Percentiles rank a stretch among this genome's conserved stretches.
Evolutionary conservation across 2,113 vertebrate genomes (phyloP).

Genomic region (Platycercus adscitus): DNA sequence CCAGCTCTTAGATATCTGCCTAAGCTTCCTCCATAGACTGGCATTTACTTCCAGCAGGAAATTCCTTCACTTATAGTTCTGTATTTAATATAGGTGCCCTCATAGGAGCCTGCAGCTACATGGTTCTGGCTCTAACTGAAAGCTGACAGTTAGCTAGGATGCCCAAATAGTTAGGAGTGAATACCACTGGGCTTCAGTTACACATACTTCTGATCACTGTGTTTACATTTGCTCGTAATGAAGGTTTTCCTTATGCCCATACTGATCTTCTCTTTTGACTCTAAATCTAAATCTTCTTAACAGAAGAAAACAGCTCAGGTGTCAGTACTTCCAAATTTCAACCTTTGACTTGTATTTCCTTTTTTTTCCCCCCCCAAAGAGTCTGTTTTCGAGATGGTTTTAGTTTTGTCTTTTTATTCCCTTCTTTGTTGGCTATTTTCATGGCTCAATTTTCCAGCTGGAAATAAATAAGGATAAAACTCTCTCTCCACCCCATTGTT

Average conservation of each 20-base stretch:
- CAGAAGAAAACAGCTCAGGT: neutral
- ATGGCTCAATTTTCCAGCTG: neutral
- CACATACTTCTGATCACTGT: neutral
- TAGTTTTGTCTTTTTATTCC: neutral
- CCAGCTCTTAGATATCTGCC: neutral
- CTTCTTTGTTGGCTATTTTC: neutral
- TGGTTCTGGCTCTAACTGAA: neutral
- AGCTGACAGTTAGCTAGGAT: neutral
- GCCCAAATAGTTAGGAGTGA: neutral
- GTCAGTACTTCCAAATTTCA: neutral
- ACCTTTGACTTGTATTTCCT: neutral
- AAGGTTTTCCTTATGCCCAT: neutral
- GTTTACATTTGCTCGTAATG: neutral
- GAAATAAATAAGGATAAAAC: slow-evolving; percentile 1
- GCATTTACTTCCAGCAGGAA: neutral
- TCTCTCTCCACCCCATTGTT: neutral
- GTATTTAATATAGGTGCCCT: neutral
- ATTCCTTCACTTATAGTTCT: neutral
- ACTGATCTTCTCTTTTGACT: neutral
- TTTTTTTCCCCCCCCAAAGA: neutral
- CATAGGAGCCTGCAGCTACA: neutral
- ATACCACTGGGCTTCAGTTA: neutral
- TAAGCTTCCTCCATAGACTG: neutral
- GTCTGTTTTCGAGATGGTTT: neutral
- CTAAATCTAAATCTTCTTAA: neutral